Evolutionary conservation across 2,797 vertebrate species (phyloP).

Genomic region (Alosa sapidissima): DNA sequence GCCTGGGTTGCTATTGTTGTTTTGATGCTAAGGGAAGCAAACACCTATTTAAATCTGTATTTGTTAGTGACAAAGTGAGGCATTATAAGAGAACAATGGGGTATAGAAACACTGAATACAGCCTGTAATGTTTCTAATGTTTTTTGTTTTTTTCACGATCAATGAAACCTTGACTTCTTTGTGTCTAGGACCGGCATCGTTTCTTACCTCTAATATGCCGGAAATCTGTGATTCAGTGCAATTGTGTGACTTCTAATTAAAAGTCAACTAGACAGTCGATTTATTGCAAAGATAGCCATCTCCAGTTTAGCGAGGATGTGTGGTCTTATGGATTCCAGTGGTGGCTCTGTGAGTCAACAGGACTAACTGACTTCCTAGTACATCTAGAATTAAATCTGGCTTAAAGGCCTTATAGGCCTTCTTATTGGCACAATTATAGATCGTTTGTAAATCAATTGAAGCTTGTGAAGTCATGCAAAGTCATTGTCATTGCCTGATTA

Average conservation of each 20-base stretch:
- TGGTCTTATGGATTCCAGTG: neutral
- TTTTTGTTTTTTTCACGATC: neutral
- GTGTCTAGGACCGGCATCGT: neutral
- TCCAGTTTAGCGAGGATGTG: neutral
- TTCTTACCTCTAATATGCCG: constrained; percentile 36
- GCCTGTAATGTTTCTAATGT: neutral
- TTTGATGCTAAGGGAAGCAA: constrained; percentile 3
- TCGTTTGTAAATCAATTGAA: neutral
- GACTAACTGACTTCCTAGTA: neutral
- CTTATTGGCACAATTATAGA: neutral
- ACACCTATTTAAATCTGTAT: neutral
- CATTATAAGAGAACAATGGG: neutral
- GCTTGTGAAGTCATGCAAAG: neutral
- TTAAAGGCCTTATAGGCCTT: no score
- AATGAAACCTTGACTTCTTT: neutral
- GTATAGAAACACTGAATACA: neutral
- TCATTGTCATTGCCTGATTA: neutral
- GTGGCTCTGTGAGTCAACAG: neutral
- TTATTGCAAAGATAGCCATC: constrained; percentile 24
- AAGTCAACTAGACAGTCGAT: constrained; percentile 44
- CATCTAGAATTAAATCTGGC: neutral
- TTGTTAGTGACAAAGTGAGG: neutral
- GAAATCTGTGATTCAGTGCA: constrained; percentile 39
- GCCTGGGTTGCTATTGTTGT: neutral
- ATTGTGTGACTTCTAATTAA: constrained; percentile 53